phyloP scores from a whole-genome alignment of 2,888 invertebrate species.

The Pemphredon lugubris region DNA sequence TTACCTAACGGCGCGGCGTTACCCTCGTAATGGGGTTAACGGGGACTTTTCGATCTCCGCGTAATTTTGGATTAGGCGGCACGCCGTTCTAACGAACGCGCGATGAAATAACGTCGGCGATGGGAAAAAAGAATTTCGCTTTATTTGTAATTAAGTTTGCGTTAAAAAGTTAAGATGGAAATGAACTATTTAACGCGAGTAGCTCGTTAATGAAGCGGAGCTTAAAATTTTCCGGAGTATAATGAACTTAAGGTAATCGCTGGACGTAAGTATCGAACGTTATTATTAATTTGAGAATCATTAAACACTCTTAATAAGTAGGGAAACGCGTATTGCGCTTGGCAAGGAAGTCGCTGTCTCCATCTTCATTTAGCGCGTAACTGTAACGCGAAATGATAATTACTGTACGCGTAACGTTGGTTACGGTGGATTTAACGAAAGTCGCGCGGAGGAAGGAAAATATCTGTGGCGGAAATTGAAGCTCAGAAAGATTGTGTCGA shows the following conservation, averaged over 20 bases:
- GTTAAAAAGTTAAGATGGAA: slow-evolving; percentile 18
- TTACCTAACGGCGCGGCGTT: neutral
- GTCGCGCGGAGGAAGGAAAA: no score
- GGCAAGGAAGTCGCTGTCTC: neutral
- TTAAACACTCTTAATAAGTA: neutral
- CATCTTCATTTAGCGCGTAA: no score
- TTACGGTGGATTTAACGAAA: no score
- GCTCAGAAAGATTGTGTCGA: neutral
- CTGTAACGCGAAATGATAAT: no score
- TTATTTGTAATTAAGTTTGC: slow-evolving; percentile 24
- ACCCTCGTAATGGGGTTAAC: no score
- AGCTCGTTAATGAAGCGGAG: slow-evolving; percentile 24
- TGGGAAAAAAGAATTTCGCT: slow-evolving; percentile 7
- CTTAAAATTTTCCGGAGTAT: slow-evolving; percentile 12
- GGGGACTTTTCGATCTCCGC: no score
- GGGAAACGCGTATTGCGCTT: neutral
- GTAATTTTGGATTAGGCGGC: no score
- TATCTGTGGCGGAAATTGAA: no score
- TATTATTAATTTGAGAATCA: neutral
- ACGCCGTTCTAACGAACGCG: no score
- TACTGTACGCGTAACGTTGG: no score
- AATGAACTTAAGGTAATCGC: neutral
- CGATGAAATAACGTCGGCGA: neutral
- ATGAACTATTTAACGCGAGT: slow-evolving; percentile 27
- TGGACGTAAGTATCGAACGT: neutral